Evolutionary conservation across 2,797 vertebrate species (phyloP).

Genomic region (Darevskia nairensis): DNA sequence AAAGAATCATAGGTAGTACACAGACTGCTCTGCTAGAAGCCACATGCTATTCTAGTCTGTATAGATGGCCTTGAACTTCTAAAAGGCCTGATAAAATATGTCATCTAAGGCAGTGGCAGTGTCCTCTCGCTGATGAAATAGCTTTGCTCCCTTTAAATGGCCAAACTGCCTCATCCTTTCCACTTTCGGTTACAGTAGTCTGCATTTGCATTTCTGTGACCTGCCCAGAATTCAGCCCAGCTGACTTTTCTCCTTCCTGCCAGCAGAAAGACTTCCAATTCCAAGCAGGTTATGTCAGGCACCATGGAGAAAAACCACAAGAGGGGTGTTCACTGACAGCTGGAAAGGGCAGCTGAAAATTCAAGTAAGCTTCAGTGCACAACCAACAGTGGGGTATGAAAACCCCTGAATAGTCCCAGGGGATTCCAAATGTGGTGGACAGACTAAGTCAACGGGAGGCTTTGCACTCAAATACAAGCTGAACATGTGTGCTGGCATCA

Average conservation of each 20-base stretch:
- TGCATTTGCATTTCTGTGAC: slow-evolving; percentile 46
- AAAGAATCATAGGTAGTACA: not conserved
- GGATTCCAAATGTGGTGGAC: slow-evolving; percentile 46
- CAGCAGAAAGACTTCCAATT: not conserved
- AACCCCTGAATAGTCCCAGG: slow-evolving; percentile 61
- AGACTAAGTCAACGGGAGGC: slow-evolving; percentile 55
- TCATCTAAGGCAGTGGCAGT: slow-evolving; percentile 70
- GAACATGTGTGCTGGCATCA: slow-evolving; percentile 66
- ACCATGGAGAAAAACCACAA: slow-evolving; percentile 60
- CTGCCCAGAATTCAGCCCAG: slow-evolving; percentile 48
- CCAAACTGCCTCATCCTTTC: slow-evolving; percentile 44
- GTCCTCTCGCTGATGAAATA: slow-evolving; percentile 43
- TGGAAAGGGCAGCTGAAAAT: slow-evolving; percentile 73
- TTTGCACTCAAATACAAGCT: slow-evolving; percentile 57
- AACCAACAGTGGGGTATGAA: slow-evolving; percentile 35
- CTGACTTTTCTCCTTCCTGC: not conserved
- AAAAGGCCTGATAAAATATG: slow-evolving; percentile 41
- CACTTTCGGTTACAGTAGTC: slow-evolving; percentile 36
- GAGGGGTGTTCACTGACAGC: slow-evolving; percentile 69
- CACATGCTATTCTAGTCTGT: not conserved
- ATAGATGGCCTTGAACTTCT: slow-evolving; percentile 20
- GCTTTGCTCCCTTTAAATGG: slow-evolving; percentile 48
- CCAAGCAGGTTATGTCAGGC: slow-evolving; percentile 55
- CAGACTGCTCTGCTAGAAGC: not conserved
- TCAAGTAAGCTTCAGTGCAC: slow-evolving; percentile 77